These are phyloP conservation scores for Heliconius aoede DNA, from an alignment of 2,888 invertebrate genomes.

Conservation along the genomic window DNA sequence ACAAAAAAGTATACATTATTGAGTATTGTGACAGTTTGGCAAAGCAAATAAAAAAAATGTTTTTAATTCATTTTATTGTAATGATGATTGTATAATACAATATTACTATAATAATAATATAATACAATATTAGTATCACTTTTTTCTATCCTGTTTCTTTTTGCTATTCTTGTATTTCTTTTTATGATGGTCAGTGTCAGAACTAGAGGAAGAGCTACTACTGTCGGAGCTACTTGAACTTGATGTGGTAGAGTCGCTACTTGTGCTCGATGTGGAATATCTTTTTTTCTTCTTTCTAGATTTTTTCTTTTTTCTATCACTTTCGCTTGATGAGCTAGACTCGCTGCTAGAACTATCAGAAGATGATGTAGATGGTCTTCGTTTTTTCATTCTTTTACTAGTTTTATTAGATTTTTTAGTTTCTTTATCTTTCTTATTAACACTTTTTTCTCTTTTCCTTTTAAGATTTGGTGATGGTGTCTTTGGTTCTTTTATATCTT, in stretches of 20 bases:
- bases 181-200: constrained; percentile 62
- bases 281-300: constrained; percentile 61
- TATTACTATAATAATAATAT: constrained; percentile 8
- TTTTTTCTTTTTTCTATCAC: constrained; percentile 62
- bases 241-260: constrained; percentile 55
- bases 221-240: constrained; percentile 65
- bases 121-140: constrained; percentile 40
- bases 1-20: not conserved
- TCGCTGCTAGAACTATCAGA: constrained; percentile 65
- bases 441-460: constrained; percentile 37
- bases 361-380: constrained; percentile 69
- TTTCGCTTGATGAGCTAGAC: constrained; percentile 71
- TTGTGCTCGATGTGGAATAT: constrained; percentile 68
- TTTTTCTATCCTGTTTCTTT: constrained; percentile 58
- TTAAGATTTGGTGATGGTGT: constrained; percentile 50
- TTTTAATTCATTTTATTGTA: constrained; percentile 31
- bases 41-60: not conserved
- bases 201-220: constrained; percentile 66
- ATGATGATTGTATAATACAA: constrained; percentile 22
- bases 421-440: constrained; percentile 46
- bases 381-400: constrained; percentile 52
- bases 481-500: constrained; percentile 45
- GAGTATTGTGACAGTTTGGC: not conserved
- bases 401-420: constrained; percentile 46
- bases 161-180: constrained; percentile 57